These are phyloP conservation scores for Harmothoe impar DNA, from an alignment of 2,888 invertebrate species.

Conservation along the genomic window DNA sequence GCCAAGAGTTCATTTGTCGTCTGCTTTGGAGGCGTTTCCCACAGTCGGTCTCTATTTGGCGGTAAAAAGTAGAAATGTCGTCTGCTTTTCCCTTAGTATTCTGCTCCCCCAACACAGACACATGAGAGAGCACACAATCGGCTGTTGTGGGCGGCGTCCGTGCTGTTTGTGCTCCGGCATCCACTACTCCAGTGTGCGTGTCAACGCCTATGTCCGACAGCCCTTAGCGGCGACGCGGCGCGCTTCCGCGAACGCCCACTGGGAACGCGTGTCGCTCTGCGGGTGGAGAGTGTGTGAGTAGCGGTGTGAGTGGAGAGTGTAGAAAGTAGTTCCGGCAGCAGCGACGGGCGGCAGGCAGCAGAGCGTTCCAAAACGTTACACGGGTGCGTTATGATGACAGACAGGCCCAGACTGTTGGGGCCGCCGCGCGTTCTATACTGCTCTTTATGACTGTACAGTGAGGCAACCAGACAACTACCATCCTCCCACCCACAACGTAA, in stretches of 20 bases:
- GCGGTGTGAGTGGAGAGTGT: neutral
- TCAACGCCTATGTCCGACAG: neutral
- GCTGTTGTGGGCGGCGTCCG: neutral
- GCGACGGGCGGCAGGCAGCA: neutral
- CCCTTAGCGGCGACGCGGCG: neutral
- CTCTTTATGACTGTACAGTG: neutral
- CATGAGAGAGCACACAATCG: neutral
- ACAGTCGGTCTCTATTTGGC: neutral
- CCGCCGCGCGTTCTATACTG: neutral
- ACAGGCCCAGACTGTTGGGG: conserved; percentile 26
- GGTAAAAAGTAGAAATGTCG: neutral
- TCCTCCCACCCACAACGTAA: neutral
- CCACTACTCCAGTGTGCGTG: conserved; percentile 8
- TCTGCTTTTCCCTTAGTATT: conserved; percentile 3
- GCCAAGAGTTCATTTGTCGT: neutral
- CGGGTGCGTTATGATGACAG: conserved; percentile 53
- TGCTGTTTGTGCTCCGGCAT: neutral
- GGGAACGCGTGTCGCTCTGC: neutral
- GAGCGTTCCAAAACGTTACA: conserved; percentile 18
- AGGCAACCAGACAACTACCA: neutral
- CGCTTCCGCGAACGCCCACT: conserved; percentile 14
- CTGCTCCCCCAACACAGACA: neutral
- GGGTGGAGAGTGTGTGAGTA: neutral
- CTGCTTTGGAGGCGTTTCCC: neutral
- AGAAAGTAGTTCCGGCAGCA: conserved; percentile 55